Evolutionary conservation across 2,113 vertebrate genomes (phyloP), one percentile per base, ranked within the genome.

Genomic region (Scophthalmus maximus): DNA sequence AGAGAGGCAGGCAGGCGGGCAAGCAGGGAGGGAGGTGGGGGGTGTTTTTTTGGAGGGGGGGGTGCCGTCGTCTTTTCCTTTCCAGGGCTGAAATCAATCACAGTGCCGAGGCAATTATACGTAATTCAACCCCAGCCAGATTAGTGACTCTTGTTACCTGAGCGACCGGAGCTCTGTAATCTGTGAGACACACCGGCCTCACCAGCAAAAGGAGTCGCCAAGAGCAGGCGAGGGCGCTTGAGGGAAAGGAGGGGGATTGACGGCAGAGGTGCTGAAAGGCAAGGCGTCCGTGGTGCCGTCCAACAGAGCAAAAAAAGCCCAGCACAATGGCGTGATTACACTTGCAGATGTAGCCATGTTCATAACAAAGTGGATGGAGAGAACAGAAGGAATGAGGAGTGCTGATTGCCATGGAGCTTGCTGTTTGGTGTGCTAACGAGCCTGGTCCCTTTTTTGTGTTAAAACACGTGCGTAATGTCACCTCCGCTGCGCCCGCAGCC

Each of bases 71-170:
- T 85, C 88, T 88, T 86, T 84, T 82, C 79, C 84, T 89, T 96
- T 96, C 95, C 95, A 93, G 95, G 94, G 94, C 95, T 96, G 95
- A 97, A 98, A 97, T 98, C 95, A 96, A 97, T 98, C 97, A 97
- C 93, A 88, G 95, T 94, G 93, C 95, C 94, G 94, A 94, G 95
- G 96, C 96, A 97, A 97, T 98, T 98, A 97, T 95, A 92, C 95
- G 96, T 97, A 97, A 98, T 97, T 97, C 95, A 95, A 95, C 93
- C 77, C 95, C 91, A 88, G 93, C 93, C 93, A 96, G 96, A 98
- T 98, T 96, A 97, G 94, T 94, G 96, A 95, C 95, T 88, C 95
- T 93, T 95, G 96, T 96, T 98, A 98, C 96, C 96, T 98, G 96
- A 96, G 95, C 94, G 94, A 95, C 94, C 94, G 91, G 79, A 73